Evolutionary conservation across 1,140 invertebrate species (phyloP), one percentile per base, ranked within the genome.

Genomic region (Trichomalopsis sarcophagae): DNA sequence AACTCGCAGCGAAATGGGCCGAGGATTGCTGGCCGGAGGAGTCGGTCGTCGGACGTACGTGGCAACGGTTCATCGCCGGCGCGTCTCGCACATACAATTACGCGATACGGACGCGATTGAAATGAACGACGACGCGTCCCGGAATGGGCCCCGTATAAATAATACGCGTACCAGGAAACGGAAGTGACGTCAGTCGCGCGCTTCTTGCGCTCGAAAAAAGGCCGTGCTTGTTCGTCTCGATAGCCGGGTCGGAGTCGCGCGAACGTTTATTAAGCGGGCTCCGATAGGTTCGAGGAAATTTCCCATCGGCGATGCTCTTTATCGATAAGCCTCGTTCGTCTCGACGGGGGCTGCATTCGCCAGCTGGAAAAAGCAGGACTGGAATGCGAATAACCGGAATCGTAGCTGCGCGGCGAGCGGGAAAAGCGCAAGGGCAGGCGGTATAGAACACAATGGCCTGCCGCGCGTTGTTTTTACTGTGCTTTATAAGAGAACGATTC

Each of bases 121-220:
- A 88, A 90, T 89, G 86, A 88, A 81, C 88, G 89, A 86, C 89
- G 78, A 81, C 36, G 27, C 66, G 62, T 78, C 40, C 66, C 75
- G 13, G 11, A 40, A 30, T 76, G 44, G n/a, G n/a, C 75, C n/a
- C 44, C 47, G 44, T 33, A 50, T 71, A 33, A 78, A 50, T 55
- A 47, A 78, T 84, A 50, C 82, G 71, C 81, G 85, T 86, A 89
- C 87, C 88, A 88, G 89, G 89, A 90, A 90, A 90, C 89, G 89
- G 89, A 90, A 90, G 87, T 90, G 89, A 90, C 89, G 89, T 90
- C 89, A 90, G 74, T 44, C 73, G n/a, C 50, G 55, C n/a, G 55
- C 66, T 71, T 44, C 80, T 40, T n/a, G 1, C 66, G 68, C n/a
- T 17, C 69, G 71, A 21, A 81, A 23, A 50, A 50, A 81, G 33